Evolutionary conservation across 2,888 invertebrate genomes (phyloP).

Genomic region (Aporophyla lueneburgensis): DNA sequence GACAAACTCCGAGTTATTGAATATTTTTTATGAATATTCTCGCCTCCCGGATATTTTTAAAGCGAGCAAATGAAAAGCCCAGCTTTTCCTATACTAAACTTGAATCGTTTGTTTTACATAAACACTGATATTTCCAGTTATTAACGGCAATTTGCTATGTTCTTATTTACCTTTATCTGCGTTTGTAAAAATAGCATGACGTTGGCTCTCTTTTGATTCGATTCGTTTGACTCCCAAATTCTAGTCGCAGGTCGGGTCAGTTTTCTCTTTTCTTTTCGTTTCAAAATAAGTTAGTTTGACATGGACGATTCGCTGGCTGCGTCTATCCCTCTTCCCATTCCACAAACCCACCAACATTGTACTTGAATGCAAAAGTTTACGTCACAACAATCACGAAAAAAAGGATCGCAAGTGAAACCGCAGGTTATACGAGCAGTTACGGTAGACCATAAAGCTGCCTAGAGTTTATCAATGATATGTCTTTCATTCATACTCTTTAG

Average conservation of each 20-base stretch:
- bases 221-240: neutral
- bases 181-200: neutral
- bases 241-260: neutral
- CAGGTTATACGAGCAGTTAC: too few species aligned
- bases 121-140: slow-evolving; percentile 30
- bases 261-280: neutral
- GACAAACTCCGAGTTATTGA: slow-evolving; percentile 47
- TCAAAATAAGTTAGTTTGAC: neutral
- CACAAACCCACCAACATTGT: neutral
- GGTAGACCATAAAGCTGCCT: neutral
- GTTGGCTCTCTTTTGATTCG: neutral
- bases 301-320: neutral
- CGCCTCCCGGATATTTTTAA: slow-evolving; percentile 31
- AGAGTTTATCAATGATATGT: slow-evolving; percentile 31
- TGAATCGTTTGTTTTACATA: slow-evolving; percentile 35
- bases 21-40: slow-evolving; percentile 48
- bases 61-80: slow-evolving; percentile 31
- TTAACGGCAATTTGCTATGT: slow-evolving; percentile 37
- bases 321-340: neutral
- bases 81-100: slow-evolving; percentile 34
- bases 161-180: slow-evolving; percentile 5
- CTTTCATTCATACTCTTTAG: slow-evolving; percentile 46
- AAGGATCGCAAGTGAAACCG: neutral
- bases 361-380: neutral
- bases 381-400: neutral